Evolutionary conservation across 2,888 invertebrate species (phyloP).

Genomic region (Leptopilina drosophilae): DNA sequence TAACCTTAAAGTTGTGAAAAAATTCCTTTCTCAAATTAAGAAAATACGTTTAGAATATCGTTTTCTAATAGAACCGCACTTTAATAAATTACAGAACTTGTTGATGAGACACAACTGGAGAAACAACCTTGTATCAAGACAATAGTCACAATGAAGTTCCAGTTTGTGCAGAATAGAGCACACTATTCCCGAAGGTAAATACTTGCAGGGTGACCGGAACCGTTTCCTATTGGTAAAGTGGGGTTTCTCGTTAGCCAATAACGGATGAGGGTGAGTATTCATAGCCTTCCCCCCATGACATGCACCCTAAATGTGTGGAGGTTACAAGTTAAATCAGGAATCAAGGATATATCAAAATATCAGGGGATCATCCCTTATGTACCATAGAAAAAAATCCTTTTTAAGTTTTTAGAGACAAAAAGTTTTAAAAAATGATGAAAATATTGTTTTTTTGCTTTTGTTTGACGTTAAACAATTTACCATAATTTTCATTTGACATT

Average conservation of each 20-base stretch:
- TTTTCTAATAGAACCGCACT: slow-evolving; percentile 43
- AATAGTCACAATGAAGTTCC: slow-evolving; percentile 71
- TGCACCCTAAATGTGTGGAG: slow-evolving; percentile 58
- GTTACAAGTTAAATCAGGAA: slow-evolving; percentile 63
- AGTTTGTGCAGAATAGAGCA: slow-evolving; percentile 61
- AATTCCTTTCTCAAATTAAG: no score
- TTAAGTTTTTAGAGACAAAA: no score
- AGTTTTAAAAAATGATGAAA: no score
- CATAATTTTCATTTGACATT: no score
- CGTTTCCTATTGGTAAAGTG: slow-evolving; percentile 68
- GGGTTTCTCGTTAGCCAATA: slow-evolving; percentile 66
- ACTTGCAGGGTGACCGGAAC: slow-evolving; percentile 61
- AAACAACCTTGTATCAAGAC: slow-evolving; percentile 67
- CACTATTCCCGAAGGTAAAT: slow-evolving; percentile 64
- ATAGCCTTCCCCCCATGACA: slow-evolving; percentile 57
- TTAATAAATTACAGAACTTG: slow-evolving; percentile 41
- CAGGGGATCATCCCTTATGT: slow-evolving; percentile 55
- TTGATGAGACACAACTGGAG: slow-evolving; percentile 62
- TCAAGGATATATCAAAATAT: slow-evolving; percentile 55
- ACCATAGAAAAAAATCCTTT: slow-evolving; percentile 41
- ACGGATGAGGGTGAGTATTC: slow-evolving; percentile 58
- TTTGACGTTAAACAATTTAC: no score
- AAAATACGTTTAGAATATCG: slow-evolving; percentile 41
- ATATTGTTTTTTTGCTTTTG: no score
- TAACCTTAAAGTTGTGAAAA: no score